These are phyloP conservation scores for Oncopeltus fasciatus DNA, from an alignment of 1,140 invertebrate species.

Conservation along the genomic window DNA sequence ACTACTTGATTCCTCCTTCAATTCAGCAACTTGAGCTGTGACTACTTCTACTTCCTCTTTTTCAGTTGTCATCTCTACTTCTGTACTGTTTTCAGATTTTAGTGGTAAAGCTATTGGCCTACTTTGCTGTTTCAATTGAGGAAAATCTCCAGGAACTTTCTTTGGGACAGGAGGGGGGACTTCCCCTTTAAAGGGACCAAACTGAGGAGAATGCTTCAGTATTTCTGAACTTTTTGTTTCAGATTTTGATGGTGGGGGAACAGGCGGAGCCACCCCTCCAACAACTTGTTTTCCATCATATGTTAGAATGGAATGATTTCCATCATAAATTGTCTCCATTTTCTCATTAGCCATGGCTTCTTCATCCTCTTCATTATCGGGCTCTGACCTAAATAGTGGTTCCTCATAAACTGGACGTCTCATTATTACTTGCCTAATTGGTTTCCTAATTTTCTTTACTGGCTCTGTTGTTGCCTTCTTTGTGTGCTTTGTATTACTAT, in stretches of 20 bases:
- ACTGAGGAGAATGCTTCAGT: slow-evolving; percentile 45
- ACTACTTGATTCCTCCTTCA: slow-evolving; percentile 18
- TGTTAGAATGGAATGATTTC: slow-evolving; percentile 37
- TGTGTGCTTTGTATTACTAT: slow-evolving; percentile 25
- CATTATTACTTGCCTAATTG: slow-evolving; percentile 14
- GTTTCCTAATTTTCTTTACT: slow-evolving; percentile 17
- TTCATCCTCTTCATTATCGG: slow-evolving; percentile 38
- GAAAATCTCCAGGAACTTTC: slow-evolving; percentile 27
- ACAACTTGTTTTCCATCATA: slow-evolving; percentile 57
- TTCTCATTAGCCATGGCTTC: slow-evolving; percentile 53
- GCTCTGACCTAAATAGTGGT: slow-evolving; percentile 19
- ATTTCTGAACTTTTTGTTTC: slow-evolving; percentile 2
- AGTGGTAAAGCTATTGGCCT: slow-evolving; percentile 19
- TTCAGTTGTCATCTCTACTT: slow-evolving; percentile 23
- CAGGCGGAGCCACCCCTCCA: slow-evolving; percentile 33
- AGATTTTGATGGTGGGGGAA: slow-evolving; percentile 9
- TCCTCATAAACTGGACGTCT: slow-evolving; percentile 16
- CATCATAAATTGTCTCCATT: slow-evolving; percentile 48
- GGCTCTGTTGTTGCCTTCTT: slow-evolving; percentile 18
- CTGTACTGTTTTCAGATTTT: slow-evolving; percentile 18
- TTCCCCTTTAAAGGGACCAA: slow-evolving; percentile 52
- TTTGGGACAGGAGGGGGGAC: slow-evolving; percentile 39
- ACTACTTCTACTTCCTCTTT: slow-evolving; percentile 18
- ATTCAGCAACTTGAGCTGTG: slow-evolving; percentile 5
- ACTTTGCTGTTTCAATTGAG: slow-evolving; percentile 24